A percentile compares a stretch with the other conserved stretches of the same genome.
These are phyloP conservation scores for Heliocidaris erythrogramma DNA, from an alignment of 35 echinoderm and acorn worm species.

Conservation along the genomic window DNA sequence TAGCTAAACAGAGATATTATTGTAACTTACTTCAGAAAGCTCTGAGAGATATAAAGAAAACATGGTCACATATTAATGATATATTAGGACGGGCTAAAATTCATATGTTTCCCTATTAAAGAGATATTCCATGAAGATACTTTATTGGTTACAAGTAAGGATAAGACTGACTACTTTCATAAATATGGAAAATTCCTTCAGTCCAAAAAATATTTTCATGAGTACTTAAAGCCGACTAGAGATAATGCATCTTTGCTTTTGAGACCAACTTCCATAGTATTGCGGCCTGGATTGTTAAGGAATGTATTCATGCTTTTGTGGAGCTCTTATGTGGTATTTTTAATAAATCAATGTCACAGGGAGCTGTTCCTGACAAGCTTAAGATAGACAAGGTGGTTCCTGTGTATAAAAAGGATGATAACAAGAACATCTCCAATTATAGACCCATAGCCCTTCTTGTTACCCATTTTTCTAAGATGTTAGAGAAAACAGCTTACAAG, in stretches of 20 bases:
- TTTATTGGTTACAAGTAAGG: constrained; percentile 21
- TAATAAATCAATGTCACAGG: neutral
- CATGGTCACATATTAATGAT: constrained; percentile 24
- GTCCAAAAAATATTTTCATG: neutral
- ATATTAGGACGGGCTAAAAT: constrained; percentile 7
- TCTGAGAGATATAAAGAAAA: neutral
- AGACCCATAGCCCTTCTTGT: too few species aligned
- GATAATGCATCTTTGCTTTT: neutral
- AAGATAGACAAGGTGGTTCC: neutral
- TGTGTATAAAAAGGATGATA: too few species aligned
- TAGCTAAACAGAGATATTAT: too few species aligned
- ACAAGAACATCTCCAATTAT: too few species aligned
- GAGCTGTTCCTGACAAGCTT: neutral
- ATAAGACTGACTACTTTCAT: neutral
- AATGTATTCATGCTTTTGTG: neutral
- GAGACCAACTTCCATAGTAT: neutral
- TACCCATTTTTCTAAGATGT: too few species aligned
- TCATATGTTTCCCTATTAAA: neutral
- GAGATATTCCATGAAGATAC: neutral
- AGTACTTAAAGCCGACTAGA: neutral
- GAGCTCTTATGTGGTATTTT: neutral
- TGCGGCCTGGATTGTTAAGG: neutral
- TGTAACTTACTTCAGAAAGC: too few species aligned
- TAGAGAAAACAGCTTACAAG: too few species aligned
- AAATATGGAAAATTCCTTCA: neutral